Base-by-base conservation (phyloP, 2,113 vertebrate species). In the Rhipidura dahli region DNA sequence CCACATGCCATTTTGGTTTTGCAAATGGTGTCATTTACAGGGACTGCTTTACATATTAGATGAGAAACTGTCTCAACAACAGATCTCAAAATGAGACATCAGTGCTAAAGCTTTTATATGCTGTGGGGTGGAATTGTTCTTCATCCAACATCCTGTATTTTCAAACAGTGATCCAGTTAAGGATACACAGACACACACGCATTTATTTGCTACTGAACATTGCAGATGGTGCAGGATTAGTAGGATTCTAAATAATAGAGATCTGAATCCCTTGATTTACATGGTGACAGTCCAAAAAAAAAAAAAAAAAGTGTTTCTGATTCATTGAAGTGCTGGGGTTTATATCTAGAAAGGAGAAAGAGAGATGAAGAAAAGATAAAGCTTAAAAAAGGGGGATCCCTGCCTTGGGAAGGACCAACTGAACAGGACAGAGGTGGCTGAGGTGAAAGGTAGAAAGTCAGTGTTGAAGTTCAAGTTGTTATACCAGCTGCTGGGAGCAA, bases 141-240 rank as follows among this genome's bases (percentile, higher is more conserved):
- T 78, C 47, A 39, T 91, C 73, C 70, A 81, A 50, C 31, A 66
- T 9, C 60, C 69, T 0, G 3, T 87, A 31, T 87, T 95, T 82
- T 91, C 78, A 73, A 91, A 77, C 81, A 90, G 8, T 35, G 82
- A 65, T 49, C 64, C 28, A 37, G 72, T 57, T 37, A 65, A 70
- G 45, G 60, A 57, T 54, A 75, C 60, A 60, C 64, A 81, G 44
- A 40, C n/a, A 45, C 22, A 16, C 50, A 44, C 0, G 0, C 28
- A 7, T 71, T 79, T 70, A 61, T 70, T 75, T 92, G 45, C 56
- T 71, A 11, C 39, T 31, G 35, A 63, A 82, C 56, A 82, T 22
- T 89, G 64, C 88, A 87, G 82, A 59, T 78, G 60, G 73, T 75
- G 51, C 26, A 49, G 65, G 51, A 73, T 90, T 87, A 85, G 31